phyloP scores from a whole-genome alignment of 1,140 invertebrate genomes.

The Drosophila pseudoobscura region DNA sequence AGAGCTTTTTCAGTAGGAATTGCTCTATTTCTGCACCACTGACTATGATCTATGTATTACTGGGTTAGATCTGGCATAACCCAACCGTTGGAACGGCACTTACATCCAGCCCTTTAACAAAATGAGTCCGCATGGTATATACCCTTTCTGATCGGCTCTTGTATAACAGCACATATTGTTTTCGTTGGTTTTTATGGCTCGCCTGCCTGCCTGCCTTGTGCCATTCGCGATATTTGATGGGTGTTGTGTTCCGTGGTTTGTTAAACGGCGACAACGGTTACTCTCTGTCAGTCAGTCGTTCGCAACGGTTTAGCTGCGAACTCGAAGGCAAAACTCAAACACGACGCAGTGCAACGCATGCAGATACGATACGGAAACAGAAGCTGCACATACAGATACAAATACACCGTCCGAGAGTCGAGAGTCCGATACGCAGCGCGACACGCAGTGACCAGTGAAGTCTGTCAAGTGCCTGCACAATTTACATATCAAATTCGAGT shows the following conservation, averaged over 20 bases:
- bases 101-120: too few species aligned
- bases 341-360: slow-evolving; percentile 38
- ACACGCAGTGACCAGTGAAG: slow-evolving; percentile 29
- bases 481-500: not conserved
- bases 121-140: not conserved
- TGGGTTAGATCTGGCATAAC: too few species aligned
- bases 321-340: slow-evolving; percentile 50
- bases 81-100: too few species aligned
- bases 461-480: slow-evolving; percentile 12
- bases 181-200: slow-evolving; percentile 55
- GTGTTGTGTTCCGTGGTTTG: slow-evolving; percentile 34
- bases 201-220: slow-evolving; percentile 40
- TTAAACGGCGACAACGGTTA: slow-evolving; percentile 31
- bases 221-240: slow-evolving; percentile 71
- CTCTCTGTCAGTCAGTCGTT: slow-evolving; percentile 54
- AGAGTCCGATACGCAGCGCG: slow-evolving; percentile 19
- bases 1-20: too few species aligned
- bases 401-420: slow-evolving; percentile 33
- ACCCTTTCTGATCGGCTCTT: slow-evolving; percentile 29
- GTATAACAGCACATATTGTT: slow-evolving; percentile 41
- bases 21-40: too few species aligned
- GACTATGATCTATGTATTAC: too few species aligned
- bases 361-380: slow-evolving; percentile 50
- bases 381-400: slow-evolving; percentile 15
- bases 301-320: slow-evolving; percentile 16